Evolutionary conservation across 2,797 vertebrate species (phyloP).

Genomic region (Brachymystax lenok): DNA sequence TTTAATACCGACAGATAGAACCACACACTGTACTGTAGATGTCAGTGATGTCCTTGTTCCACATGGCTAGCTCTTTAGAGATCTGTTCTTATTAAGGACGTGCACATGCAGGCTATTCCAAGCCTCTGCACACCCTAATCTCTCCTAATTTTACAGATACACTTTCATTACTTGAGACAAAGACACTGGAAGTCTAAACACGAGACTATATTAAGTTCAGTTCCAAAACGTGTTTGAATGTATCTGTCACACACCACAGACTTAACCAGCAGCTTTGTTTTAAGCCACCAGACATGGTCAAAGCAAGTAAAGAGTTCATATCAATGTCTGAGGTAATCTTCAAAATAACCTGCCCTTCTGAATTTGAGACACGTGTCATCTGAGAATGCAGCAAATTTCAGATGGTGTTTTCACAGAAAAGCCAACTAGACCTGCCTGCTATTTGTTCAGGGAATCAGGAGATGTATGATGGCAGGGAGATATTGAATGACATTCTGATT

Average conservation of each 20-base stretch:
- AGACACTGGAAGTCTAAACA: slow-evolving; percentile 27
- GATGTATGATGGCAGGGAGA: slow-evolving; percentile 9
- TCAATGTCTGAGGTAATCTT: slow-evolving; percentile 22
- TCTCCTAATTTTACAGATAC: slow-evolving; percentile 19
- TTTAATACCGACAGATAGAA: slow-evolving; percentile 6
- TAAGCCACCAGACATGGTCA: neutral
- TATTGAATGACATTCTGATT: slow-evolving; percentile 1
- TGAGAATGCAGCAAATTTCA: slow-evolving; percentile 23
- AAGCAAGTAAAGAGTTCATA: neutral
- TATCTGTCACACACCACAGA: slow-evolving; percentile 2
- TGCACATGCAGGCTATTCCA: slow-evolving; percentile 23
- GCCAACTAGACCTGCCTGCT: slow-evolving; percentile 16
- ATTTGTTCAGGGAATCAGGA: slow-evolving; percentile 32
- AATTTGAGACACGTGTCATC: slow-evolving; percentile 1
- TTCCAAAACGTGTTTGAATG: slow-evolving; percentile 11
- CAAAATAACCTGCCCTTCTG: neutral
- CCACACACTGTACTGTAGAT: slow-evolving; percentile 17
- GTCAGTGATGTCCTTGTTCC: slow-evolving; percentile 17
- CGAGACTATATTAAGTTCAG: slow-evolving; percentile 6
- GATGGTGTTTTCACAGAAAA: slow-evolving; percentile 31
- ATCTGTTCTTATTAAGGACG: slow-evolving; percentile 8
- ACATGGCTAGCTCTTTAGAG: slow-evolving; percentile 15
- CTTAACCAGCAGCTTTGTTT: neutral
- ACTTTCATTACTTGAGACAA: slow-evolving; percentile 22
- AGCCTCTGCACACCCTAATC: slow-evolving; percentile 19